Base-by-base conservation (phyloP, 2,888 invertebrate genomes). In the Sinodicranocentrus sp. region DNA sequence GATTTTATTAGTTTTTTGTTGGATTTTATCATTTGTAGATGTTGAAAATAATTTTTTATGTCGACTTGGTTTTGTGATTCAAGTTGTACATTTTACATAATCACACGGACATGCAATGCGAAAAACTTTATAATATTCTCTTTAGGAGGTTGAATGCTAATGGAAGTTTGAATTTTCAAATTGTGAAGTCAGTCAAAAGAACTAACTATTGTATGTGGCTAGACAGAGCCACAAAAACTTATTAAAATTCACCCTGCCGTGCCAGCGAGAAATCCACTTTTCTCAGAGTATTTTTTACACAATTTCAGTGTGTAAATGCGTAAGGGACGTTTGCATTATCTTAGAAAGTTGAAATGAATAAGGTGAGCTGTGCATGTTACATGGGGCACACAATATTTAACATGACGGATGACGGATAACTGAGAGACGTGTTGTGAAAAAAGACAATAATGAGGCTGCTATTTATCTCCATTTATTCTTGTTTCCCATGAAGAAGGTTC, bases 241-340 rank as follows among this genome's bases (percentile, higher is more conserved):
- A 57, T 71, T 71, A 71, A 71, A 71, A 71, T 71, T 57, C 71
- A 57, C 71, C 71, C 71, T 71, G 33, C 71, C 71, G 71, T 57
- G 71, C 57, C 57, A 71, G 54, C 57, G 17, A 57, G 57, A 57
- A 57, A 57, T 57, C 57, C 57, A 57, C 57, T 57, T 57, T 57
- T 57, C 57, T 57, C 25, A 25, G 3, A 25, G 57, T 57, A 57
- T 25, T 57, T 57, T 57, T 57, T 57, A n/a, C 13, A 57, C 57
- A 3, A 57, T 57, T 57, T 57, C 57, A 57, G 23, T 25, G 57
- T 57, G 25, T 25, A 57, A 39, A 57, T 57, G 57, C 57, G 57
- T 57, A 57, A 57, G 19, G 25, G 52, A 19, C 21, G 52, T 52
- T 52, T 19, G 52, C 17, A 52, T 57, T 25, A 25, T 15, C 19